These are phyloP conservation scores for Rhabdophis nuchalis DNA, from an alignment of 2,797 vertebrate species.

Conservation along the genomic window DNA sequence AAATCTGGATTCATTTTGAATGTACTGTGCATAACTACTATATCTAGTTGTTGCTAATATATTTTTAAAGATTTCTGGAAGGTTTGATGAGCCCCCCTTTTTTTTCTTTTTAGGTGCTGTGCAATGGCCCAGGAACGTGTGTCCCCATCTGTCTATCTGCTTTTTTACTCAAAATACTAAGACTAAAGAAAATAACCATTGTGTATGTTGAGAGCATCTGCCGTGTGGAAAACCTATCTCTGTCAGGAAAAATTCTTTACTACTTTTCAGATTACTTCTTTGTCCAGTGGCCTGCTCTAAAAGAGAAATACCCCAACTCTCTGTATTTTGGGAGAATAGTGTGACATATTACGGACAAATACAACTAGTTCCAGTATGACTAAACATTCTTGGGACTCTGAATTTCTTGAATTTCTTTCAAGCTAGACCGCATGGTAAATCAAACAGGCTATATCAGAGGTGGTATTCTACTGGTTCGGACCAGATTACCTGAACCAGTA, in stretches of 20 bases:
- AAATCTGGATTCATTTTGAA: background rate
- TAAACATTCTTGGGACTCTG: background rate
- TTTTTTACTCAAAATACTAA: constrained; percentile 83
- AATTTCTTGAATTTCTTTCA: background rate
- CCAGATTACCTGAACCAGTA: too few species aligned
- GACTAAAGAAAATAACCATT: constrained; percentile 84
- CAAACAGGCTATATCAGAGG: background rate
- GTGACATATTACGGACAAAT: constrained; percentile 60
- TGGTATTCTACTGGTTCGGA: too few species aligned
- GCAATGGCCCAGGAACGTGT: constrained; percentile 94
- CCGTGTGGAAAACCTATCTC: constrained; percentile 86
- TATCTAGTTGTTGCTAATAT: background rate
- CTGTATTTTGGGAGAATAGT: constrained; percentile 89
- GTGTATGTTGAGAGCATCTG: constrained; percentile 94
- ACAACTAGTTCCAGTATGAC: background rate
- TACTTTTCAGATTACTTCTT: constrained; percentile 86
- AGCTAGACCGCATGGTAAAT: background rate
- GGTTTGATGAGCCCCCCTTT: background rate
- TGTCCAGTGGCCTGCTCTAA: constrained; percentile 89
- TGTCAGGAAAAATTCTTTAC: constrained; percentile 88
- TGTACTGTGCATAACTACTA: background rate
- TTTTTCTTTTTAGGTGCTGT: constrained; percentile 83
- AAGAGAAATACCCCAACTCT: constrained; percentile 85
- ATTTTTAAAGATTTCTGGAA: background rate
- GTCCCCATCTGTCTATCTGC: constrained; percentile 85